Evolutionary conservation across 2,113 vertebrate genomes (phyloP), one percentile per base, ranked within the genome.

Genomic region (Mobula hypostoma): DNA sequence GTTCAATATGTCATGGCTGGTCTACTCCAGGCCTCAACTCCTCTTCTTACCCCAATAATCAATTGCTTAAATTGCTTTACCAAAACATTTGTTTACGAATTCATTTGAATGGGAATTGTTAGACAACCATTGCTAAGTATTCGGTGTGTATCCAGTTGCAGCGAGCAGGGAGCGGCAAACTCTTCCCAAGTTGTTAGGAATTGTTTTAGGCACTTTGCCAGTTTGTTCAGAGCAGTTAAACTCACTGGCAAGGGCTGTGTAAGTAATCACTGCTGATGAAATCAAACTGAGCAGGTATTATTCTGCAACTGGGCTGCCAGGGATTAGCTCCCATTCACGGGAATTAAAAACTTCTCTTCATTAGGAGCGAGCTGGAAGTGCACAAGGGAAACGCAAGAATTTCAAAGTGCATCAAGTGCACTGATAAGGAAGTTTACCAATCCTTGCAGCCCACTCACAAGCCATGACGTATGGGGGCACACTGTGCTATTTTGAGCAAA

Each of bases 131-230:
- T 48, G 48, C 56, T 27, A 58, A 24, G 8, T 56, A 83, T 58
- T 58, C 80, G 21, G 11, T 15, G 58, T 3, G 56, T 58, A 11
- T 63, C 11, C 83, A 6, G 27, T 29, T 61, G 27, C 61, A 29
- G 8, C 0, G 77, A 1, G 58, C 58, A 63, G 83, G 83, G 48
- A 63, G 29, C 61, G 29, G 56, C 58, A n/a, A n/a, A 12, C 27
- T 27, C 83, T 87, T 74, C 56, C 56, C 58, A 14, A 29, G 58
- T 63, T 63, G 83, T n/a, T 63, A n/a, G 83, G 48, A 63, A n/a
- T 63, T 87, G 83, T 87, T 29, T n/a, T 87, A 14, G 83, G 83
- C 83, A 58, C 58, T 87, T 87, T 87, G 58, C 58, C 83, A 63
- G 14, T n/a, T 29, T n/a, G 27, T 63, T 87, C 83, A n/a, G 58